These are phyloP conservation scores for Helicoverpa assulta DNA, from an alignment of 2,888 invertebrate species.

Conservation along the genomic window DNA sequence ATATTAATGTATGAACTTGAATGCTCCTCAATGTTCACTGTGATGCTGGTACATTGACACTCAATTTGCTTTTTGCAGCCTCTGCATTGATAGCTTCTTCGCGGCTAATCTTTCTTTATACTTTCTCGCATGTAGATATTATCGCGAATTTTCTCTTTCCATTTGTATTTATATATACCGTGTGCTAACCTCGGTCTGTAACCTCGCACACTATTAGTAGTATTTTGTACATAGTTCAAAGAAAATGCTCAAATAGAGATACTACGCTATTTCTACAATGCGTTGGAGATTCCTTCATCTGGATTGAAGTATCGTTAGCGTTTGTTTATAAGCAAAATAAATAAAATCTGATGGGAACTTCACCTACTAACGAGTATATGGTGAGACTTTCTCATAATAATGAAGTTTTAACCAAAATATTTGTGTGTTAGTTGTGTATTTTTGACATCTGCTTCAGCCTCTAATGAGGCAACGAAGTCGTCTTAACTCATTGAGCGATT, in stretches of 20 bases:
- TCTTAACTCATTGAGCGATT: conserved; percentile 7
- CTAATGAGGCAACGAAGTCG: not conserved
- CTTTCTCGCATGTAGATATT: conserved; percentile 28
- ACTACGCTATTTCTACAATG: conserved; percentile 22
- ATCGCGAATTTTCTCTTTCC: conserved; percentile 25
- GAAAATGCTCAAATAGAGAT: conserved; percentile 50
- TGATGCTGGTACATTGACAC: conserved; percentile 90
- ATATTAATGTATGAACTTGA: conserved; percentile 89
- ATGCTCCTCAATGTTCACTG: conserved; percentile 80
- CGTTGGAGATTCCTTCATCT: conserved; percentile 51
- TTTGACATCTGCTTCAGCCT: not conserved
- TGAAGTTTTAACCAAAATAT: conserved; percentile 45
- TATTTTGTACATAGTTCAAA: conserved; percentile 28
- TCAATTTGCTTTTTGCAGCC: conserved; percentile 83
- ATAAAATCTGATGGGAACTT: conserved; percentile 56
- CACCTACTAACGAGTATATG: conserved; percentile 26
- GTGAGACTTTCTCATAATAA: conserved; percentile 47
- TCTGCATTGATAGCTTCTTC: conserved; percentile 61
- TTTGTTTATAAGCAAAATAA: conserved; percentile 60
- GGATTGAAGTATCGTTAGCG: conserved; percentile 44
- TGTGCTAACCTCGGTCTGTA: conserved; percentile 14
- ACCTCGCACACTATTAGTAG: conserved; percentile 25
- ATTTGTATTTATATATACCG: conserved; percentile 19
- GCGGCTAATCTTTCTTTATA: conserved; percentile 60
- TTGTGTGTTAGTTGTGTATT: conserved; percentile 13